Evolutionary conservation across 2,888 invertebrate species (phyloP), one percentile per base, ranked within the genome.

Genomic region (Heliconius hortense): DNA sequence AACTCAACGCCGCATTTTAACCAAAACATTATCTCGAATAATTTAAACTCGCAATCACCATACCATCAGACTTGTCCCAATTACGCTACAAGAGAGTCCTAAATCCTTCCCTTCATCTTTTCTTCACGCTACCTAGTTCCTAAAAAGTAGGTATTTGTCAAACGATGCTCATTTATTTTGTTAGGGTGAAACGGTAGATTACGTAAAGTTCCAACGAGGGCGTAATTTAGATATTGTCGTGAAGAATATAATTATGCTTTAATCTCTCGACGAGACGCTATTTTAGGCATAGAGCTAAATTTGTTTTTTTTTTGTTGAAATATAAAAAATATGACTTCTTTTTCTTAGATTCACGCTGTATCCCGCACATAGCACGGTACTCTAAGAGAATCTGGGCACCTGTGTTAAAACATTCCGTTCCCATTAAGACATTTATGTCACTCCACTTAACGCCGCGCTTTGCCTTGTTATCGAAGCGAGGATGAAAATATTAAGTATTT

Each of bases 111-210:
- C 48, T 48, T 48, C 8, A 24, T 48, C 18, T 4, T 68, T 53
- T 21, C 28, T 68, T 53, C n/a, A 31, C n/a, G 31, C 28, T n/a
- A 69, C 28, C n/a, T 69, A 31, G 31, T 53, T 56, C 64, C 64
- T 69, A 56, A 31, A 69, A 56, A 56, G 28, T 69, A n/a, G 56
- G 56, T n/a, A 31, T 69, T 53, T 56, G 7, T 31, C 53, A 69
- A 31, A 69, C 68, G 68, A 69, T 53, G n/a, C n/a, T 53, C 68
- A 69, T 69, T 69, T 53, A 69, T 69, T 69, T 69, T 69, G 68
- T 56, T n/a, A 53, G 53, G 53, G 53, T 28, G 53, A 69, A 56
- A 69, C 53, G 68, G 21, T n/a, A 53, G 31, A 69, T 69, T 69
- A 69, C 68, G 53, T 69, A 53, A 53, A 31, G 28, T 56, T 31